A percentile compares a stretch with the other conserved stretches of the same genome.
Evolutionary conservation across 2,797 vertebrate species (phyloP).

Genomic region (Basileuterus tristriatus): DNA sequence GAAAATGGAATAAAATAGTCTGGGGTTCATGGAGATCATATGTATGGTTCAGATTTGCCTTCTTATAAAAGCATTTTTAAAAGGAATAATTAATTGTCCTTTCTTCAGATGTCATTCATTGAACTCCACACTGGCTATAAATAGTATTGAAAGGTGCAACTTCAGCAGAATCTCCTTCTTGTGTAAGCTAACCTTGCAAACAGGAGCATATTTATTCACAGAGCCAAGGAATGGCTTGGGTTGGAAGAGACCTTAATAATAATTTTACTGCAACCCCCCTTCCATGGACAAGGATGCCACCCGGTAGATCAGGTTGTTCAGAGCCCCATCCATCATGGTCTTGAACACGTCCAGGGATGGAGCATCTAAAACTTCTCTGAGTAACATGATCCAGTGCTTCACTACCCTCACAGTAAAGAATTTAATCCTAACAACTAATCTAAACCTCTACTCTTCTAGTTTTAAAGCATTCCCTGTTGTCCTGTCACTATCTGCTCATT

Average conservation of each 20-base stretch:
- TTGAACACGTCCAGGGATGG: accelerated
- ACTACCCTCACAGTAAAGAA: background rate
- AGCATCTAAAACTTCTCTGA: background rate
- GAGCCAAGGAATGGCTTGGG: background rate
- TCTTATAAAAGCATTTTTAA: background rate
- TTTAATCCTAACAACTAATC: background rate
- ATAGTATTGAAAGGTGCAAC: background rate
- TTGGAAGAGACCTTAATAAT: background rate
- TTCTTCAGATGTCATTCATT: background rate
- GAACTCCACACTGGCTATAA: background rate
- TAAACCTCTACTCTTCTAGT: background rate
- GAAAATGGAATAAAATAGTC: background rate
- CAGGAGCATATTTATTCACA: background rate
- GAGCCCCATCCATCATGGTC: too few species aligned
- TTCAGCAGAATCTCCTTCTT: background rate
- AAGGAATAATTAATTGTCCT: background rate
- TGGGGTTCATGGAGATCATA: background rate
- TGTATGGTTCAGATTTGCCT: background rate
- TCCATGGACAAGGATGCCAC: background rate
- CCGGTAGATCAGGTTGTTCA: background rate
- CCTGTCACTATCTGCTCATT: background rate
- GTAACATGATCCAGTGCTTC: background rate
- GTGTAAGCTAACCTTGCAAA: background rate
- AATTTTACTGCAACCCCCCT: background rate
- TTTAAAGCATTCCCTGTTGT: accelerated